Conservation (phyloP, 2,797 vertebrate species). For the Nyctibius grandis region DNA sequence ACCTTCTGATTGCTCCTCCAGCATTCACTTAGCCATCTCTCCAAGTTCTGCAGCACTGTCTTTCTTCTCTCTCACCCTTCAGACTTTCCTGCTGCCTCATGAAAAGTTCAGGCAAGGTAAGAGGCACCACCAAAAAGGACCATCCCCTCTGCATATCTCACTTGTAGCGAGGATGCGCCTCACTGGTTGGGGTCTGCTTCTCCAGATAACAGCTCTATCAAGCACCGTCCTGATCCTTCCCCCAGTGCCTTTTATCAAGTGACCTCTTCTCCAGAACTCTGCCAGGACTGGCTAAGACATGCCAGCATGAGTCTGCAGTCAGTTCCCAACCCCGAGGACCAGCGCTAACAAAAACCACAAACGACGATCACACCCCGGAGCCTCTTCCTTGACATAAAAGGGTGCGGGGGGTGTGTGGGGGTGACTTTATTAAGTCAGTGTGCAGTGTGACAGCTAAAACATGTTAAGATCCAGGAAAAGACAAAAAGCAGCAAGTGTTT, state of each 20-base stretch:
- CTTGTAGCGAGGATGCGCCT: rapidly evolving
- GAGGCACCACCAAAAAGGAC: not conserved
- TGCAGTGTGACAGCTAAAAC: not conserved
- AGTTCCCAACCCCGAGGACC: not conserved
- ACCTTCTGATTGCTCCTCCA: not conserved
- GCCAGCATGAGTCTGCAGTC: not conserved
- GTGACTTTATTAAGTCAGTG: not conserved
- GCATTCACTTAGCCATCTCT: not conserved
- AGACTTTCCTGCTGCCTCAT: not conserved
- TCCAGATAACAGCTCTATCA: not conserved
- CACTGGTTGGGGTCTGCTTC: not conserved
- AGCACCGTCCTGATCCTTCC: not conserved
- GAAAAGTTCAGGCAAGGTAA: not conserved
- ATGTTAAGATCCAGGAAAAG: not conserved
- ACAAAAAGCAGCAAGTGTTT: not conserved
- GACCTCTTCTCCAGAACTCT: not conserved
- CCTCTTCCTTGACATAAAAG: not conserved
- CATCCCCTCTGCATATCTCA: rapidly evolving
- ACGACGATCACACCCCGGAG: rapidly evolving
- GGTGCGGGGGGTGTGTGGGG: rapidly evolving
- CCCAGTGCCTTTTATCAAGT: not conserved
- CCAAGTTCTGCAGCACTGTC: not conserved
- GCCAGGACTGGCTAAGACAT: not conserved
- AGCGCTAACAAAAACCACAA: not conserved
- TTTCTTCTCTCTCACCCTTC: not conserved